Percentiles rank a stretch among this genome's conserved stretches.
These are phyloP conservation scores for Caenorhabditis sp. DNA, from an alignment of 2,888 invertebrate species.

Conservation along the genomic window DNA sequence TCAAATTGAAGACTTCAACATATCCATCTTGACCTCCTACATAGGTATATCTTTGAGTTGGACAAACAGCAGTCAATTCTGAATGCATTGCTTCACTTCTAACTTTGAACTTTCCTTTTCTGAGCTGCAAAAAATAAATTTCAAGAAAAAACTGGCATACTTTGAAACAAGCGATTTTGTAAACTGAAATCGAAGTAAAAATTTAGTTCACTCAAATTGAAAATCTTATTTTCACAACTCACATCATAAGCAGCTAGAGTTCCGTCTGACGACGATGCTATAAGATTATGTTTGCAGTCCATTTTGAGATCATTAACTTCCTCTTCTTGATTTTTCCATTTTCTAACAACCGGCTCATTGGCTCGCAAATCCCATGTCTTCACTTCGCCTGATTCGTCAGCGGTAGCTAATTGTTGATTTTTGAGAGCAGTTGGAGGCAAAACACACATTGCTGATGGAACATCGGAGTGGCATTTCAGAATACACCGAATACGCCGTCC, in stretches of 20 bases:
- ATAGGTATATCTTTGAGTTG: conserved; percentile 54
- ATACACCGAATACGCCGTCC: conserved; percentile 48
- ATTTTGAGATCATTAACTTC: conserved; percentile 50
- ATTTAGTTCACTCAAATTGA: too few relatives aligned
- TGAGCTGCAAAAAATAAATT: conserved; percentile 8
- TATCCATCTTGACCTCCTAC: conserved; percentile 60
- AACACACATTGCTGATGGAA: conserved; percentile 46
- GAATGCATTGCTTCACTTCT: conserved; percentile 62
- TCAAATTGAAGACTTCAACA: conserved; percentile 62
- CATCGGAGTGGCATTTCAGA: conserved; percentile 36
- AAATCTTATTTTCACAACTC: not conserved
- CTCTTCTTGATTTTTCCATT: conserved; percentile 58
- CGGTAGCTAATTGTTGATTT: conserved; percentile 56
- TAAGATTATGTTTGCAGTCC: conserved; percentile 36
- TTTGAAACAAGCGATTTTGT: too few relatives aligned
- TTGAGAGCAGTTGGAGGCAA: conserved; percentile 50
- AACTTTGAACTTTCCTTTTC: conserved; percentile 48
- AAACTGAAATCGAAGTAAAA: too few relatives aligned
- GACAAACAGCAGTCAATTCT: conserved; percentile 55
- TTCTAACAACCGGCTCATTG: conserved; percentile 40
- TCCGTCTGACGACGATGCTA: conserved; percentile 52
- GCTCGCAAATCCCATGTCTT: conserved; percentile 60
- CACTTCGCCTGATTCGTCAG: conserved; percentile 60
- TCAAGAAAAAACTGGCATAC: too few relatives aligned
- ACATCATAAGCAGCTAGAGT: conserved; percentile 48